Base-by-base conservation (phyloP, 2,797 vertebrate genomes). In the Anguilla marmorata region DNA sequence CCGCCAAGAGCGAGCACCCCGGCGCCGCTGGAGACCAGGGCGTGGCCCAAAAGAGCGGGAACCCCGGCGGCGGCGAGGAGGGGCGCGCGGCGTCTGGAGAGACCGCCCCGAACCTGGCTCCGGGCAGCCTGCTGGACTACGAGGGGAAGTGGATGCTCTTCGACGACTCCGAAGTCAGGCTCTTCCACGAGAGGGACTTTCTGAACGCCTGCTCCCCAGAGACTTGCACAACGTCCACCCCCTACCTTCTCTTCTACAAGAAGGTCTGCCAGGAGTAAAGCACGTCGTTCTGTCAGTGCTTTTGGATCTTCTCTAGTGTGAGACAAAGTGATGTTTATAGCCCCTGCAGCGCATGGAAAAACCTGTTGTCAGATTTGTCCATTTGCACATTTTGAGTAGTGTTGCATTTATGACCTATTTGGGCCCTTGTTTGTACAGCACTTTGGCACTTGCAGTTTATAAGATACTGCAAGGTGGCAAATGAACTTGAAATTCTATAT, bases 111-210 rank as follows among this genome's bases (percentile, higher is more conserved):
- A 91, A 92, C 89, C 91, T 90, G 58, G 94, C 93, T 16, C 58
- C 94, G 45, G 92, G 84, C 91, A 96, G 93, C 92, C 96, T 99
- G 45, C 95, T 95, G 82, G 95, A 97, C 84, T 99, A 97, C 0
- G 97, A 99, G 91, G 98, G 98, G 0, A 99, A 98, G 88, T 99
- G 99, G 99, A 90, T 99, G 95, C 96, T 99, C 89, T 99, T 99
- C 24, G 98, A 99, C 33, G 98, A 99, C 91, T 99, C 98, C 0
- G 98, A 99, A 93, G 99, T 99, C 91, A 98, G 96, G 91, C 93
- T 99, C 88, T 98, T 96, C 6, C 97, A 99, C 89, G 98, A 99
- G 93, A 97, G 97, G 74, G 97, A 99, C 88, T 99, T 99, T 87
- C 92, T 99, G 88, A 96, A 93, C 90, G 96, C 97, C 48, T 98